Conservation (phyloP, 2,888 invertebrate species). For the Scaptodrosophila latifasciaeformis region DNA sequence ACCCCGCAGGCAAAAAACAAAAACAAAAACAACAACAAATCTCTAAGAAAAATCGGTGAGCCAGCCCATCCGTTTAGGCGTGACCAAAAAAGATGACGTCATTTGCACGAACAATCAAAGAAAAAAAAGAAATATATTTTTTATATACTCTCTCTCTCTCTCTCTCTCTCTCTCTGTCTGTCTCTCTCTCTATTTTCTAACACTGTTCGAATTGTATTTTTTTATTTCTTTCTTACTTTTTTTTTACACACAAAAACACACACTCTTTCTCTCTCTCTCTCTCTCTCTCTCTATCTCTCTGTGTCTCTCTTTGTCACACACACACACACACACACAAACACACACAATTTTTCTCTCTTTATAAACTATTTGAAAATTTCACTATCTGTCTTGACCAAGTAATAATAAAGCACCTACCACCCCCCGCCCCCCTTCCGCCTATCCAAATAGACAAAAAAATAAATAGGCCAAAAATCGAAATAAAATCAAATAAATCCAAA, state of each 20-base stretch:
- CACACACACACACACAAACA: too few species aligned
- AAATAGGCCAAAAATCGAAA: conserved; percentile 25
- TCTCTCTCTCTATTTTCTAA: not conserved
- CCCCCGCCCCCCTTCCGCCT: conserved; percentile 5
- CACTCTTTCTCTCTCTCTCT: too few species aligned
- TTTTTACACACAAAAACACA: too few species aligned
- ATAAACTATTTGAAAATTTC: too few species aligned
- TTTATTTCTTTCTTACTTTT: conserved; percentile 21
- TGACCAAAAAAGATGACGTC: conserved; percentile 7
- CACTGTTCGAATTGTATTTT: conserved; percentile 20
- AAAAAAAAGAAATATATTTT: conserved; percentile 68
- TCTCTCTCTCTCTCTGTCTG: not conserved
- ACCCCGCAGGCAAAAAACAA: not conserved
- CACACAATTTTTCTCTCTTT: too few species aligned
- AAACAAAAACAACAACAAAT: conserved; percentile 4
- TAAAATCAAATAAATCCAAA: conserved; percentile 56
- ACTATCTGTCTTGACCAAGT: not conserved
- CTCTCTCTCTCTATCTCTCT: not conserved
- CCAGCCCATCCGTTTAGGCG: not conserved
- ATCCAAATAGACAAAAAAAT: not conserved
- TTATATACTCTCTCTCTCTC: conserved; percentile 11
- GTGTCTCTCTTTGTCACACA: not conserved
- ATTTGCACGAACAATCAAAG: conserved; percentile 39
- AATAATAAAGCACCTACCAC: not conserved
- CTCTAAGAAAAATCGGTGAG: not conserved